Base-by-base conservation (phyloP, 2,797 vertebrate genomes). In the Enteromius viviparus region DNA sequence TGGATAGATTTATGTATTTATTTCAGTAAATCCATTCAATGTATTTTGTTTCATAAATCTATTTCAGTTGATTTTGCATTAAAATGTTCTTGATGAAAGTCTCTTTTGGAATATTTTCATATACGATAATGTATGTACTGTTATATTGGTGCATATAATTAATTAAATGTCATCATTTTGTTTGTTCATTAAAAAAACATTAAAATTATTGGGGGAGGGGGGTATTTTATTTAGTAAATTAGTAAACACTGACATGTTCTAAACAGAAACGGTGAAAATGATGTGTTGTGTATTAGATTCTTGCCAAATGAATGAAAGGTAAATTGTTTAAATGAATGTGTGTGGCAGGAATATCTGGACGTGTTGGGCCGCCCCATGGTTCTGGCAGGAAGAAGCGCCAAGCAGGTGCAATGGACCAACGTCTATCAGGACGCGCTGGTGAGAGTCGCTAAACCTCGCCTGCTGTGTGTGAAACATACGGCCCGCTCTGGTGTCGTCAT, bases 371-470 rank as follows among this genome's bases (percentile, higher is more conserved):
- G 98, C 47, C 98, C 98, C 82, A 99, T 99, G 98, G 98, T 99
- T 72, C 94, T 99, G 89, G 98, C 98, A 1, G 98, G 98, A 87
- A 96, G 95, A 82, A 95, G 95, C 55, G 98, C 98, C 91, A 99
- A 99, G 89, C 97, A 99, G 91, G 98, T 99, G 91, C 98, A 99
- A 85, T 99, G 98, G 98, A 99, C 98, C 85, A 99, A 99, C 1
- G 98, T 98, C 83, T 99, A 99, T 89, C 97, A 99, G 92, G 98
- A 99, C 84, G 97, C 98, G 5, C 91, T 99, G 97, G 98, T 99
- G 91, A 97, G 94, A 83, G 34, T 21, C 23, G 11, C 69, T n/a
- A 19, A 7, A 1, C 11, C 53, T 34, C 55, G 1, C 53, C 40
- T 8, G 19, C 53, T 32, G 40, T 34, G 68, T 71, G 17, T 32